A percentile compares a stretch with the other conserved stretches of the same genome.
Evolutionary conservation across 2,888 invertebrate genomes (phyloP).

Genomic region (Lordiphosa fenestrarum): DNA sequence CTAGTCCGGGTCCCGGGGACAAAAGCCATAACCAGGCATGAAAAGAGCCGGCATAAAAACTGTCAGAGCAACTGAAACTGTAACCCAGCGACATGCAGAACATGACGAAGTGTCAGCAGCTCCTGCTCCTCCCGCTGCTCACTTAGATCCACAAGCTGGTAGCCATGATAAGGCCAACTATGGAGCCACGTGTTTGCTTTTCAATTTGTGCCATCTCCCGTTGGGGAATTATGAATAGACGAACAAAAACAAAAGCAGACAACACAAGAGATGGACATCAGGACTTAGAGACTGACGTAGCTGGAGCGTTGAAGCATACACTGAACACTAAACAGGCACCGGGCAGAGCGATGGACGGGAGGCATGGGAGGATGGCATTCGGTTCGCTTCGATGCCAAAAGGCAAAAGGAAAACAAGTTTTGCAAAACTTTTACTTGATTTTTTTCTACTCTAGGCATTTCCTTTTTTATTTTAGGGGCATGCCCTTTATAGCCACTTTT

Average conservation of each 20-base stretch:
- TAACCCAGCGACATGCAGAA: conserved; percentile 12
- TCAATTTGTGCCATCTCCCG: conserved; percentile 44
- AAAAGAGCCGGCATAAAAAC: conserved; percentile 17
- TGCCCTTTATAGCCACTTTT: not conserved
- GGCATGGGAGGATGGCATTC: conserved; percentile 8
- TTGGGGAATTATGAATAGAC: conserved; percentile 60
- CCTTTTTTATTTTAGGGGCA: conserved; percentile 1
- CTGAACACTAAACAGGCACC: conserved; percentile 33
- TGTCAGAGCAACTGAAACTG: conserved; percentile 35
- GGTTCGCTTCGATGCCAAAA: conserved; percentile 37
- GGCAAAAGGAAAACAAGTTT: conserved; percentile 36
- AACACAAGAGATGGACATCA: conserved; percentile 30
- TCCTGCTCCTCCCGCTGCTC: conserved; percentile 6
- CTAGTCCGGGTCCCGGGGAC: not conserved
- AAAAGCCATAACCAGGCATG: conserved; percentile 13
- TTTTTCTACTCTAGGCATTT: conserved; percentile 16
- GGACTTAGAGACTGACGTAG: conserved; percentile 17
- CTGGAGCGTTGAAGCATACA: conserved; percentile 36
- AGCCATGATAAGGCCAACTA: conserved; percentile 36
- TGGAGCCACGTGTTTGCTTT: conserved; percentile 49
- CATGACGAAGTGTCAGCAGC: conserved; percentile 40
- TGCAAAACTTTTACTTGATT: conserved; percentile 42
- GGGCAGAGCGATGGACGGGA: not conserved
- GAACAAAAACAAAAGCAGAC: conserved; percentile 21
- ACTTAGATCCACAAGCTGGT: conserved; percentile 21